Evolutionary conservation across 2,888 invertebrate genomes (phyloP).

Genomic region (Rhagonycha fulva): DNA sequence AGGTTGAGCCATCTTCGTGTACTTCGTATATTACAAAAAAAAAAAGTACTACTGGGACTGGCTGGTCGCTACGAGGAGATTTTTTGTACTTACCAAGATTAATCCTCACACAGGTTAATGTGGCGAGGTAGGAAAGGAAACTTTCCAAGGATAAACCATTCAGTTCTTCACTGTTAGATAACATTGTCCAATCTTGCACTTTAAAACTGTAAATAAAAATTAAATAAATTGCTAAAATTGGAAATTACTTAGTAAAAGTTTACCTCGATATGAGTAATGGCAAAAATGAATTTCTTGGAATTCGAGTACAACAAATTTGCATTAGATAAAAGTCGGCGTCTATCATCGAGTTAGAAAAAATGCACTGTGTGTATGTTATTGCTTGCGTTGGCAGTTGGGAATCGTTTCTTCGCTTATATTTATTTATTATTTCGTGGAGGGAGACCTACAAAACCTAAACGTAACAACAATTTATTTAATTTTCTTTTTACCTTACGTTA

Average conservation of each 20-base stretch:
- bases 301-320: slow-evolving; percentile 89
- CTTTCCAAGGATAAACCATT: slow-evolving; percentile 92
- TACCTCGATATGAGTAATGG: slow-evolving; percentile 87
- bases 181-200: slow-evolving; percentile 83
- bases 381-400: slow-evolving; percentile 98
- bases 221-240: not conserved
- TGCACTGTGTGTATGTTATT: slow-evolving; percentile 98
- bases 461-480: not conserved
- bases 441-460: slow-evolving; percentile 73
- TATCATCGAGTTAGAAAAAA: slow-evolving; percentile 98
- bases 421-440: slow-evolving; percentile 92
- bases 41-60: not conserved
- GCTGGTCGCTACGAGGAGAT: not conserved
- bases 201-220: slow-evolving; percentile 68
- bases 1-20: no score
- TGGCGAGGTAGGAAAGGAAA: slow-evolving; percentile 87
- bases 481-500: slow-evolving; percentile 70
- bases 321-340: slow-evolving; percentile 95
- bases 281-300: slow-evolving; percentile 84
- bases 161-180: slow-evolving; percentile 72
- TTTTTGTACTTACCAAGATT: slow-evolving; percentile 68
- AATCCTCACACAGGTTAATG: slow-evolving; percentile 84
- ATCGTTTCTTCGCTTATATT: slow-evolving; percentile 96
- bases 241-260: slow-evolving; percentile 42
- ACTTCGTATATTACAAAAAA: no score